Evolutionary conservation across 2,888 invertebrate species (phyloP).

Genomic region (Eumerus sabulonum): DNA sequence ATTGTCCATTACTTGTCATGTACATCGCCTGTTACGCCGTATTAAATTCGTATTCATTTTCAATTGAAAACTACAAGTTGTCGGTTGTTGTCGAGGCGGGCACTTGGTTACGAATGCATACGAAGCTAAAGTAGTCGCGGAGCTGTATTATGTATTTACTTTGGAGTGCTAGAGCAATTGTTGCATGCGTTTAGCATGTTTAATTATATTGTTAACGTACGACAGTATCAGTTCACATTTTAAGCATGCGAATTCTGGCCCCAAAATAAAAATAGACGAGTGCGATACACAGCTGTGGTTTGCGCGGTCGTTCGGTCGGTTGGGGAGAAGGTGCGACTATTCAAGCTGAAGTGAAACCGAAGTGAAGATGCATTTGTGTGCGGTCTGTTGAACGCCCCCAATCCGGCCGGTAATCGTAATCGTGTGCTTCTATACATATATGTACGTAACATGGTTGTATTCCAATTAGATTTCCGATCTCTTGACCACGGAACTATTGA

Average conservation of each 20-base stretch:
- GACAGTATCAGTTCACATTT: conserved; percentile 33
- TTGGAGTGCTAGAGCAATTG: conserved; percentile 13
- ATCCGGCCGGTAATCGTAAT: neutral
- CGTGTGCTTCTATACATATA: no score
- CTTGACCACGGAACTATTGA: no score
- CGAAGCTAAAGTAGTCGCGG: neutral
- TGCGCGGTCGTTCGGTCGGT: no score
- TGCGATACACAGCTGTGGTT: conserved; percentile 32
- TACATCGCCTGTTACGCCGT: conserved; percentile 19
- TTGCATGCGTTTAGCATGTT: conserved; percentile 27
- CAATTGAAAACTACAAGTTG: conserved; percentile 34
- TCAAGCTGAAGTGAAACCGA: no score
- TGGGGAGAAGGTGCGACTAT: no score
- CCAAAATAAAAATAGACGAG: conserved; percentile 45
- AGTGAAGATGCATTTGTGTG: conserved; percentile 1
- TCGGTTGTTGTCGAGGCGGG: neutral
- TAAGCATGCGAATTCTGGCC: conserved; percentile 24
- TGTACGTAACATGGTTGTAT: no score
- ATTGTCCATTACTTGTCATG: conserved; percentile 18
- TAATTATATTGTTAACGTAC: conserved; percentile 41
- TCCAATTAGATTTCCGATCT: no score
- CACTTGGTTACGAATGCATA: neutral
- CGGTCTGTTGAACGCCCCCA: conserved; percentile 1
- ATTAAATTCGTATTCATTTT: conserved; percentile 38
- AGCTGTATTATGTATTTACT: conserved; percentile 10